Conservation (phyloP, 92 coral and sea anemone genomes). For the Diadumene lineata region DNA sequence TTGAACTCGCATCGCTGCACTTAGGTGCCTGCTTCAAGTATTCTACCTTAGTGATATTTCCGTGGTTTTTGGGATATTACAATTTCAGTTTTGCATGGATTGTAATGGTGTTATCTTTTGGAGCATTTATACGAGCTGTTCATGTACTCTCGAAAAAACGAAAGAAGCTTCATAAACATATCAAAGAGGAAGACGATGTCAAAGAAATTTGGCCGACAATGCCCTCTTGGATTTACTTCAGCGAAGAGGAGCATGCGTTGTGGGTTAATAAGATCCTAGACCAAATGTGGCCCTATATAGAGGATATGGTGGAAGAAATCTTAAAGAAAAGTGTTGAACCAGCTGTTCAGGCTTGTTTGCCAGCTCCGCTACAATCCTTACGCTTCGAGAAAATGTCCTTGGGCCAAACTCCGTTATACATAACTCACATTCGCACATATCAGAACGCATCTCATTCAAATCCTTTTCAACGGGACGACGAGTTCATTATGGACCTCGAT, state of each 20-base stretch:
- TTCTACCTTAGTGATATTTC: slow-evolving; percentile 30
- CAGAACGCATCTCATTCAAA: too few relatives aligned
- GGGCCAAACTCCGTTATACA: slow-evolving; percentile 77
- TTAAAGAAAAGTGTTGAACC: slow-evolving; percentile 80
- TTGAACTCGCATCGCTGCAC: slow-evolving; percentile 15
- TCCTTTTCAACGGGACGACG: slow-evolving; percentile 33
- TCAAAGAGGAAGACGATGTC: slow-evolving; percentile 50
- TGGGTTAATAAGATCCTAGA: slow-evolving; percentile 81
- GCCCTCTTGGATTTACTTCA: slow-evolving; percentile 69
- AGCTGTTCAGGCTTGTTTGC: slow-evolving; percentile 71
- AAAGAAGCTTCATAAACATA: slow-evolving; percentile 45
- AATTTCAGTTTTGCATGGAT: slow-evolving; percentile 80
- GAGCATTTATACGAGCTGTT: slow-evolving; percentile 60
- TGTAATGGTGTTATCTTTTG: slow-evolving; percentile 32
- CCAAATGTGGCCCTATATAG: slow-evolving; percentile 87
- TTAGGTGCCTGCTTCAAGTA: slow-evolving; percentile 18
- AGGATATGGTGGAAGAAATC: slow-evolving; percentile 64
- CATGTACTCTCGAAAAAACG: slow-evolving; percentile 43
- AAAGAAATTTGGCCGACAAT: slow-evolving; percentile 53
- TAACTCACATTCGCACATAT: slow-evolving; percentile 76
- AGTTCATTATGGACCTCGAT: slow-evolving; percentile 79
- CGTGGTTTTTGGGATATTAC: slow-evolving; percentile 60
- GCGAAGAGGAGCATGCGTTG: slow-evolving; percentile 69
- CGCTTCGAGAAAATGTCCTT: slow-evolving; percentile 82
- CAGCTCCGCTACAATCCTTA: slow-evolving; percentile 66